Conservation (phyloP, 2,113 vertebrate genomes). For the Nesoenas mayeri region DNA sequence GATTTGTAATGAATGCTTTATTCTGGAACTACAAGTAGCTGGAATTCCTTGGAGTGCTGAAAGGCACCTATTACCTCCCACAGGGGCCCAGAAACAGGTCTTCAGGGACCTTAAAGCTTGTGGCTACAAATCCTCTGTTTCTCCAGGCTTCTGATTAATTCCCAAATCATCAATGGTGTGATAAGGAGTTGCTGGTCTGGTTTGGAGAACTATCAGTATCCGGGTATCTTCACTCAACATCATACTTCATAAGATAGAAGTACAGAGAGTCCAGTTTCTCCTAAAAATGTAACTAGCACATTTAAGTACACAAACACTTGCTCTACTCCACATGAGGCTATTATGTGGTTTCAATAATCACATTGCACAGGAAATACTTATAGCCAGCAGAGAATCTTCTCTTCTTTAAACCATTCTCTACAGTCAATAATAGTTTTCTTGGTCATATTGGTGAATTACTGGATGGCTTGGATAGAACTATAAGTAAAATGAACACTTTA, state of each 20-base stretch:
- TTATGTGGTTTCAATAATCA: neutral
- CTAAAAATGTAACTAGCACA: fast-evolving
- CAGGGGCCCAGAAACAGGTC: neutral
- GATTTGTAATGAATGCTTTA: neutral
- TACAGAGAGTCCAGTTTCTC: neutral
- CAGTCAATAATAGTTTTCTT: neutral
- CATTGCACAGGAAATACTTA: neutral
- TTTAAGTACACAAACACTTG: neutral
- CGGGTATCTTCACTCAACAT: neutral
- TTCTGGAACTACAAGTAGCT: neutral
- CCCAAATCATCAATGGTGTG: neutral
- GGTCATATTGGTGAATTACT: neutral
- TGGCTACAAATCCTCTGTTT: neutral
- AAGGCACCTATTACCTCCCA: neutral
- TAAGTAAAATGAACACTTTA: neutral
- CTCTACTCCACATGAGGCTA: neutral
- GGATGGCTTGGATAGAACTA: neutral
- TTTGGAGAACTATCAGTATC: neutral
- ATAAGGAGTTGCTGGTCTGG: neutral
- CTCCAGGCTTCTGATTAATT: neutral
- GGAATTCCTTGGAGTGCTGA: neutral
- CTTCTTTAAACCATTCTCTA: neutral
- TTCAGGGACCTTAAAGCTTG: neutral
- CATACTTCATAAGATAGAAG: fast-evolving
- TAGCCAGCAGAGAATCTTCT: neutral